Conservation (phyloP, 2,888 invertebrate species). For the Diachrysia chrysitis region DNA sequence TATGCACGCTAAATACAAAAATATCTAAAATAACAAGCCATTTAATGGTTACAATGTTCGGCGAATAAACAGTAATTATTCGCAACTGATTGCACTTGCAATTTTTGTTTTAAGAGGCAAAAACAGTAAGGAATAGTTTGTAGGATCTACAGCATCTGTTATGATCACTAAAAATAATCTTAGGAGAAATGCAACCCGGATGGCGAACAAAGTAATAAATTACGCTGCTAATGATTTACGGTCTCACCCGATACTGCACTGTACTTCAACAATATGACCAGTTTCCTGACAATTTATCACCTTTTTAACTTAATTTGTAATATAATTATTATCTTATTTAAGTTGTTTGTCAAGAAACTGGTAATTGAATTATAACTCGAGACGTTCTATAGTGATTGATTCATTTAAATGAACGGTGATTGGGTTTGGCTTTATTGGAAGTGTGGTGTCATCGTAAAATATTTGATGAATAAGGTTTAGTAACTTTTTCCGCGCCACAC, state of each 20-base stretch:
- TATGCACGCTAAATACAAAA: too few relatives aligned
- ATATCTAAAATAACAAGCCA: too few relatives aligned
- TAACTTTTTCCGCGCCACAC: constrained; percentile 48
- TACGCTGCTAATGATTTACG: constrained; percentile 37
- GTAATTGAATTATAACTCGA: constrained; percentile 21
- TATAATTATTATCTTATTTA: constrained; percentile 24
- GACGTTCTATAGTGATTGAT: constrained; percentile 12
- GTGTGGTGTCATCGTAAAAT: constrained; percentile 28
- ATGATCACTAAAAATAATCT: constrained; percentile 34
- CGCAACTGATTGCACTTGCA: constrained; percentile 15
- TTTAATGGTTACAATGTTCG: not conserved
- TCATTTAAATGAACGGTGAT: constrained; percentile 18
- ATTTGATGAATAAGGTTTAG: constrained; percentile 26
- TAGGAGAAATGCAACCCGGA: constrained; percentile 18
- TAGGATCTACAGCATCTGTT: constrained; percentile 20
- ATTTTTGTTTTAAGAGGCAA: constrained; percentile 22
- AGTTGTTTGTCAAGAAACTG: constrained; percentile 21
- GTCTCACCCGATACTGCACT: constrained; percentile 23
- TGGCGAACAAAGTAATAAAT: constrained; percentile 40
- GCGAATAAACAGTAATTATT: constrained; percentile 23
- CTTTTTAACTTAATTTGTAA: constrained; percentile 21
- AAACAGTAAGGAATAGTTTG: constrained; percentile 16
- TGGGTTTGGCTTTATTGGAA: constrained; percentile 21
- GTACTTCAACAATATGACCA: constrained; percentile 29
- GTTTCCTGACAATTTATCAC: constrained; percentile 26